These are phyloP conservation scores for Ceratina japonica DNA, from an alignment of 1,140 invertebrate species.

Conservation along the genomic window DNA sequence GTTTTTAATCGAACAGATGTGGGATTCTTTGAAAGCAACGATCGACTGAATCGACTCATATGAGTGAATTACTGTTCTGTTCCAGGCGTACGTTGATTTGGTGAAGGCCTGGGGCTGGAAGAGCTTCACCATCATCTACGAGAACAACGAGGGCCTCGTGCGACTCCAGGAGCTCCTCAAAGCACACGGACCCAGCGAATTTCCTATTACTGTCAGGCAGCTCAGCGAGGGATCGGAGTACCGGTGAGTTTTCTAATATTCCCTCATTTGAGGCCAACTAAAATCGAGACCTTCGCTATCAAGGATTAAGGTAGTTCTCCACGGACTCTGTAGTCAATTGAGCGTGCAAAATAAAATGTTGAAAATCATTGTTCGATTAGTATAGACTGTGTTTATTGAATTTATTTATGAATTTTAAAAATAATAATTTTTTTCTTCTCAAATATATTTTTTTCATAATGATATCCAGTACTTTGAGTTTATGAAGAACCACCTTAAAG, in stretches of 20 bases:
- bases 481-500: no score
- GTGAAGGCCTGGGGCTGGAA: constrained; percentile 95
- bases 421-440: no score
- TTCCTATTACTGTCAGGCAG: constrained; percentile 89
- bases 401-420: no score
- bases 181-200: constrained; percentile 90
- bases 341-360: no score
- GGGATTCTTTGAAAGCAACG: constrained; percentile 12
- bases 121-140: constrained; percentile 96
- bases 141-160: constrained; percentile 95
- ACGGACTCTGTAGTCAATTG: no score
- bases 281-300: no score
- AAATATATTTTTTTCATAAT: no score
- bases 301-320: no score
- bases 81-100: constrained; percentile 93
- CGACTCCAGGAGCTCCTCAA: constrained; percentile 95
- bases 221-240: constrained; percentile 89
- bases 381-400: no score
- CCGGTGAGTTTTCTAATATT: constrained; percentile 80
- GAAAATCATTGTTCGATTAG: no score
- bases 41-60: constrained; percentile 44
- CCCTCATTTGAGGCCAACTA: neutral
- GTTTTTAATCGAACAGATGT: no score
- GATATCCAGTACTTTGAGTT: no score
- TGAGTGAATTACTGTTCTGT: constrained; percentile 60